Percentiles rank a stretch among this genome's conserved stretches.
Conservation (phyloP, 2,797 vertebrate species). For the Bryconaethiops microstoma region DNA sequence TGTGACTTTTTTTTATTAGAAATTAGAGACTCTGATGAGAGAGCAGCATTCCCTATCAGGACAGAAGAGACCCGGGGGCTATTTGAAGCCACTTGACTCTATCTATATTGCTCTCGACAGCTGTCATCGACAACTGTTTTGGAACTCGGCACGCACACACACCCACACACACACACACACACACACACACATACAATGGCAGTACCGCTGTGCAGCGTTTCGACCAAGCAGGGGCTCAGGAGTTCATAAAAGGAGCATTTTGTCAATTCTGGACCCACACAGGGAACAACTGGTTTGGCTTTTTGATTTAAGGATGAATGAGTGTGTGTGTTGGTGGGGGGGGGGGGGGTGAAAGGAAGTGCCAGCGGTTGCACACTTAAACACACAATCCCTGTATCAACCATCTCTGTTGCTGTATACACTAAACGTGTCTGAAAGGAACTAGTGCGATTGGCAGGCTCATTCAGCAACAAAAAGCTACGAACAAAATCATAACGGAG, state of each 20-base stretch:
- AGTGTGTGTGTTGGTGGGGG: constrained; percentile 31
- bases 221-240: constrained; percentile 72
- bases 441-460: constrained; percentile 37
- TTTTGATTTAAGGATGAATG: constrained; percentile 40
- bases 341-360: constrained; percentile 48
- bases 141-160: constrained; percentile 74
- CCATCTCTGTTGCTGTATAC: constrained; percentile 50
- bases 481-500: too few species aligned
- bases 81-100: constrained; percentile 86
- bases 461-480: not conserved
- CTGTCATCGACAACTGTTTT: constrained; percentile 95
- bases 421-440: constrained; percentile 44
- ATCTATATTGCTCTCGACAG: constrained; percentile 83
- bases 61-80: constrained; percentile 77
- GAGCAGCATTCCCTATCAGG: constrained; percentile 61
- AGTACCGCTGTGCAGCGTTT: constrained; percentile 75
- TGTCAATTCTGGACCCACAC: constrained; percentile 72
- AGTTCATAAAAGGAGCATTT: constrained; percentile 81
- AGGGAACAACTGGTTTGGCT: constrained; percentile 73
- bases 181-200: constrained; percentile 66
- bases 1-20: constrained; percentile 37
- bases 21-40: constrained; percentile 49
- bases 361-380: constrained; percentile 62
- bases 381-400: constrained; percentile 61
- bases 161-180: too few species aligned